These are phyloP conservation scores for Hesperophylax magnus DNA, from an alignment of 1,140 invertebrate genomes.

Conservation along the genomic window DNA sequence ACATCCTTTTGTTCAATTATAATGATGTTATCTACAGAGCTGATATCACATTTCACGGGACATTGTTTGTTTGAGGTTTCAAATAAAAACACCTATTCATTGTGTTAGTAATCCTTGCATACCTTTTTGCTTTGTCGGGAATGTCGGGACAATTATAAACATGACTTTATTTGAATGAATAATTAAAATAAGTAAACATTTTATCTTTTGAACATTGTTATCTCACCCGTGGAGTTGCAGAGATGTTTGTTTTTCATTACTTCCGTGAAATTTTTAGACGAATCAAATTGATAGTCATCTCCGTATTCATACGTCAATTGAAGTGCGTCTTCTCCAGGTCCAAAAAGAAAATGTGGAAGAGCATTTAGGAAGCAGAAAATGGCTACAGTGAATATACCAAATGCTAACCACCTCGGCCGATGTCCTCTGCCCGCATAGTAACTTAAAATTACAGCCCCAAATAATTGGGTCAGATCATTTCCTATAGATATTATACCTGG, in stretches of 20 bases:
- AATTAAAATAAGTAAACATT: no score
- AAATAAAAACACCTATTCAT: no score
- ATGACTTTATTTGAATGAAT: no score
- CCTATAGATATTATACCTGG: conserved; percentile 80
- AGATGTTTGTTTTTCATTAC: conserved; percentile 60
- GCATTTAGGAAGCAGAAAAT: conserved; percentile 79
- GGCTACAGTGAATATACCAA: conserved; percentile 79
- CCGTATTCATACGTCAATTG: conserved; percentile 76
- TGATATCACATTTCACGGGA: no score
- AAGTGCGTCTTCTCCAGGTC: conserved; percentile 78
- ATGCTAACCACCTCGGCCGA: conserved; percentile 80
- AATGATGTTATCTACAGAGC: no score
- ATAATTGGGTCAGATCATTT: conserved; percentile 76
- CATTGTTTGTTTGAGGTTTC: no score
- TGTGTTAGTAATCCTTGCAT: no score
- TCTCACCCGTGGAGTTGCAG: conserved; percentile 57
- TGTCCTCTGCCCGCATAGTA: conserved; percentile 80
- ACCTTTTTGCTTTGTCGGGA: no score
- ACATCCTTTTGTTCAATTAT: no score
- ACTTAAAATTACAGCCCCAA: conserved; percentile 74
- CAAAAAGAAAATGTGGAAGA: conserved; percentile 82
- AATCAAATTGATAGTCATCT: conserved; percentile 48
- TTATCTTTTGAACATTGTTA: neutral
- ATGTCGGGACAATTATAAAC: no score
- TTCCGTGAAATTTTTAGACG: conserved; percentile 19